Conservation (phyloP, 2,888 invertebrate species). For the Tinea semifulvella region DNA sequence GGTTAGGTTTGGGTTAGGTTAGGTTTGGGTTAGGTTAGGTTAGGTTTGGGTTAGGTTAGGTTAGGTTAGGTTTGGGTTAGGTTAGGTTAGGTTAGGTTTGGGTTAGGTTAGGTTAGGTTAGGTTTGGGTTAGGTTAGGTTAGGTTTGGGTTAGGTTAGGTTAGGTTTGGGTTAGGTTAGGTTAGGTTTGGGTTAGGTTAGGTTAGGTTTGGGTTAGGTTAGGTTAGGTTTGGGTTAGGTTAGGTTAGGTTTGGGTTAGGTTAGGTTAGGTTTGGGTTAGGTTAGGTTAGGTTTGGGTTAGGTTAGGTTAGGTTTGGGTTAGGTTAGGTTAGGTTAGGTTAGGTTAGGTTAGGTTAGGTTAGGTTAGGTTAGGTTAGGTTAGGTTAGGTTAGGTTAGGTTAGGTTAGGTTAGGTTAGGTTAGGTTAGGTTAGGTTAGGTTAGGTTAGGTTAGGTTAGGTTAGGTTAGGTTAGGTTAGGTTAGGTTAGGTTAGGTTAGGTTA, state of each 20-base stretch:
- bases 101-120: conserved; percentile 16
- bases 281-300: conserved; percentile 5
- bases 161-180: conserved; percentile 5
- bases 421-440: conserved; percentile 22
- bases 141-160: conserved; percentile 4
- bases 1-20: conserved; percentile 1
- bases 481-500: conserved; percentile 22
- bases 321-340: conserved; percentile 11
- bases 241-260: conserved; percentile 5
- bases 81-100: conserved; percentile 3
- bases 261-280: conserved; percentile 4
- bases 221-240: conserved; percentile 4
- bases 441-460: conserved; percentile 22
- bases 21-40: conserved; percentile 7
- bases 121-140: conserved; percentile 5
- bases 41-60: conserved; percentile 8
- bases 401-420: conserved; percentile 17
- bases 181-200: conserved; percentile 4
- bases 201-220: conserved; percentile 5
- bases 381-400: conserved; percentile 16
- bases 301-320: conserved; percentile 4
- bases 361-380: conserved; percentile 13
- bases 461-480: conserved; percentile 22
- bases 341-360: conserved; percentile 16
- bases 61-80: conserved; percentile 8